Percentiles rank a stretch among this genome's conserved stretches.
These are phyloP conservation scores for Caenorhabditis plicata DNA, from an alignment of 2,888 invertebrate genomes.

Conservation along the genomic window DNA sequence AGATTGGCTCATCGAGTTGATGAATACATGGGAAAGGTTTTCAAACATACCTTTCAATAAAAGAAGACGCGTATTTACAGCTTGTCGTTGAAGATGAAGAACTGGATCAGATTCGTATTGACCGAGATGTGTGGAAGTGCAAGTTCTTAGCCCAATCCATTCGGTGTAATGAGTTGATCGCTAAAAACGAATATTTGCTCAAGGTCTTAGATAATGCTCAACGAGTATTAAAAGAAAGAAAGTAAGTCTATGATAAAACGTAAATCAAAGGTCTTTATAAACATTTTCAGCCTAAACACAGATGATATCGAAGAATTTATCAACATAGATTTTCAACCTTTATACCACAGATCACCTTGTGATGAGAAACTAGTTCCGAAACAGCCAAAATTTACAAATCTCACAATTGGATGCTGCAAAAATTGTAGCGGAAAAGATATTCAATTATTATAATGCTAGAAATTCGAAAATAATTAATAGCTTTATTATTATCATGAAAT, in stretches of 20 bases:
- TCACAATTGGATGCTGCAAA: slow-evolving; percentile 53
- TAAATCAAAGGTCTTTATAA: neutral
- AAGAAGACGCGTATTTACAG: slow-evolving; percentile 14
- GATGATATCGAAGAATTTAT: slow-evolving; percentile 18
- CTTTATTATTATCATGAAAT: too few relatives aligned
- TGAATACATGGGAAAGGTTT: slow-evolving; percentile 82
- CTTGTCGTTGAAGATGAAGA: slow-evolving; percentile 77
- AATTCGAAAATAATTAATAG: neutral
- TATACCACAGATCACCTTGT: slow-evolving; percentile 45
- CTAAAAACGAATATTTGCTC: slow-evolving; percentile 28
- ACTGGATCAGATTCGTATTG: slow-evolving; percentile 87
- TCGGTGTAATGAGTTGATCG: slow-evolving; percentile 40
- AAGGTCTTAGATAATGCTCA: slow-evolving; percentile 20
- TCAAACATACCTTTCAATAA: neutral
- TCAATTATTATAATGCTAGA: slow-evolving; percentile 9
- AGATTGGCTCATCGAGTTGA: slow-evolving; percentile 82
- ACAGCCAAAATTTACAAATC: slow-evolving; percentile 36
- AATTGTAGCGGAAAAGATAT: slow-evolving; percentile 51
- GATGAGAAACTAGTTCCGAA: slow-evolving; percentile 33
- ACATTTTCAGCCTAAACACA: slow-evolving; percentile 15
- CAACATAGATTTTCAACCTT: slow-evolving; percentile 20
- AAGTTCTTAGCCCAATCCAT: slow-evolving; percentile 79
- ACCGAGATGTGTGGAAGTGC: slow-evolving; percentile 93
- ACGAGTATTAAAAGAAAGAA: slow-evolving; percentile 11
- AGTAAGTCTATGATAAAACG: slow-evolving; percentile 4